Percentiles rank a stretch among this genome's conserved stretches.
Evolutionary conservation across 1,140 invertebrate species (phyloP).

Genomic region (Orius insidiosus): DNA sequence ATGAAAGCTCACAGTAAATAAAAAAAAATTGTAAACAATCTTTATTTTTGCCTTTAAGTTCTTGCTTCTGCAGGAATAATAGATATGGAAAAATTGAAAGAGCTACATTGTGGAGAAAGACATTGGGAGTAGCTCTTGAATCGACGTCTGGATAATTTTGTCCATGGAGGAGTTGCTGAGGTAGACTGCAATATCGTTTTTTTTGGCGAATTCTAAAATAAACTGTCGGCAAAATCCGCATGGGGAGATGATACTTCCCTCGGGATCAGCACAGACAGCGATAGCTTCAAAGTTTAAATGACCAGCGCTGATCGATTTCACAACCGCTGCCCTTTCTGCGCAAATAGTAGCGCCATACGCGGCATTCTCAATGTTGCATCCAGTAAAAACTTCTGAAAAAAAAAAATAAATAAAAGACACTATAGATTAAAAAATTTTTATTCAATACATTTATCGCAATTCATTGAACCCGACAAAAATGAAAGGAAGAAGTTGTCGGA

Average conservation of each 20-base stretch:
- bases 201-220: conserved; percentile 50
- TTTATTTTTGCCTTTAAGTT: no score
- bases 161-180: conserved; percentile 26
- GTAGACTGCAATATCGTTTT: conserved; percentile 47
- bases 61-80: no score
- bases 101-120: no score
- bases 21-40: no score
- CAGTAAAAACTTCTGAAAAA: conserved; percentile 32
- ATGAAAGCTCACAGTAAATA: no score
- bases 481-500: conserved; percentile 1
- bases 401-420: no score
- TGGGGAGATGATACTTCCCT: conserved; percentile 51
- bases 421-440: no score
- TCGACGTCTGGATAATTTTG: conserved; percentile 5
- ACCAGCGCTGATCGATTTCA: conserved; percentile 76
- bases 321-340: conserved; percentile 79
- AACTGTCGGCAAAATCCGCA: conserved; percentile 87
- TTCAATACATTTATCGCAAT: no score
- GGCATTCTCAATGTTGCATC: conserved; percentile 87
- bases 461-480: background rate
- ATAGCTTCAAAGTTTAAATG: conserved; percentile 52
- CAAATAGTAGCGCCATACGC: conserved; percentile 66
- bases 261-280: conserved; percentile 42
- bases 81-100: no score
- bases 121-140: conserved; percentile 6